Base-by-base conservation (phyloP, 2,888 invertebrate genomes). In the Frankliniella intonsa region DNA sequence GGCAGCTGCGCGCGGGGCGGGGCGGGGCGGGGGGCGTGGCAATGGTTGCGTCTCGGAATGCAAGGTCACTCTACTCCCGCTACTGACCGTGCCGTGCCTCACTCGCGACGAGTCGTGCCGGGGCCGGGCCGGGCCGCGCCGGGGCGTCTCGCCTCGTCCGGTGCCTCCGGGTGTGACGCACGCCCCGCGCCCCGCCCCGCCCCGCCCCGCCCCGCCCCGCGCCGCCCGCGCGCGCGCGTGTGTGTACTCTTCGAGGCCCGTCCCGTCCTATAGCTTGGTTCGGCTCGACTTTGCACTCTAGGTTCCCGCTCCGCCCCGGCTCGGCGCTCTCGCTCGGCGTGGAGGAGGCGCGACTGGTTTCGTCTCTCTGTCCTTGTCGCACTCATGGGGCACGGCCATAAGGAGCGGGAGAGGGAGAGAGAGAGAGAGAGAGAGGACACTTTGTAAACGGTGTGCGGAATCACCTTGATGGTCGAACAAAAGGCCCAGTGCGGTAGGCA, bases 21-120 rank as follows among this genome's bases (percentile, higher is more conserved):
- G 62, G 81, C 25, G 50, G 81, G 22, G 62, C 50, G 17, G 27
- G 81, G 69, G 25, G 79, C 51, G 81, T 51, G 81, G 81, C 81
- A 82, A 80, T 82, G 81, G 65, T 81, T 38, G 55, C 55, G 55
- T 55, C 55, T 55, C 14, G 55, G 55, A 55, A 55, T 55, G 55
- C 55, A 55, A 55, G 55, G 55, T 55, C 55, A 55, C 14, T 55
- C 55, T 55, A 17, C 55, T 14, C 55, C 17, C 17, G 55, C 14
- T 55, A 19, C 55, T 19, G 14, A 19, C 55, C 14, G 55, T 17
- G 5, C 55, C 19, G 55, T 55, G 17, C n/a, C n/a, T 55, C 14
- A 5, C 55, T 55, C 55, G 55, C 55, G 5, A 7, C 2, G 2
- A 38, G 38, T 5, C 38, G 38, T 38, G 38, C 38, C 38, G n/a